These are phyloP conservation scores for Brachyptera putata DNA, from an alignment of 2,888 invertebrate genomes.

Conservation along the genomic window DNA sequence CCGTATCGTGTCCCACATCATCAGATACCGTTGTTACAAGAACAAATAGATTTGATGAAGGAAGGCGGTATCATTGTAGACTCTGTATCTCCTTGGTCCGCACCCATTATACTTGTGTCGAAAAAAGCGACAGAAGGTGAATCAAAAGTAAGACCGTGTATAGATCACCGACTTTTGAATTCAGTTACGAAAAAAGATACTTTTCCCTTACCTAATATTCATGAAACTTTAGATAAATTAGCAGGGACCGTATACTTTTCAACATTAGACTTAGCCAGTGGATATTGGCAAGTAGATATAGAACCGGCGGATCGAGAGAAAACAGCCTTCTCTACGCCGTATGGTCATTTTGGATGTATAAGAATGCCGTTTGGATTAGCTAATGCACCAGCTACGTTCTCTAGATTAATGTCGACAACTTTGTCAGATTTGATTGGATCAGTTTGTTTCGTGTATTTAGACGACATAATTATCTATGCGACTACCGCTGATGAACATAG, in stretches of 20 bases:
- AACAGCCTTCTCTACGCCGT: too few species aligned
- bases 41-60: not conserved
- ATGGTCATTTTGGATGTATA: not conserved
- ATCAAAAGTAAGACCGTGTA: not conserved
- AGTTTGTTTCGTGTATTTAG: not conserved
- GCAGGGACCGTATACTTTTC: not conserved
- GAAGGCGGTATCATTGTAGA: not conserved
- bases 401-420: not conserved
- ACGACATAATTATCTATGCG: not conserved
- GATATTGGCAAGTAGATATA: too few species aligned
- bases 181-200: not conserved
- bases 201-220: too few species aligned
- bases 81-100: not conserved
- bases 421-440: not conserved
- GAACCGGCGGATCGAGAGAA: too few species aligned
- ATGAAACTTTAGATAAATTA: not conserved
- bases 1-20: too few species aligned
- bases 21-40: too few species aligned
- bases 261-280: not conserved
- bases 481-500: not conserved
- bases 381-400: not conserved
- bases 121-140: not conserved
- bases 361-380: not conserved
- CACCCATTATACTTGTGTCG: not conserved
- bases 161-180: slow-evolving; percentile 5